Base-by-base conservation (phyloP, 2,797 vertebrate species). In the Moxostoma hubbsi region DNA sequence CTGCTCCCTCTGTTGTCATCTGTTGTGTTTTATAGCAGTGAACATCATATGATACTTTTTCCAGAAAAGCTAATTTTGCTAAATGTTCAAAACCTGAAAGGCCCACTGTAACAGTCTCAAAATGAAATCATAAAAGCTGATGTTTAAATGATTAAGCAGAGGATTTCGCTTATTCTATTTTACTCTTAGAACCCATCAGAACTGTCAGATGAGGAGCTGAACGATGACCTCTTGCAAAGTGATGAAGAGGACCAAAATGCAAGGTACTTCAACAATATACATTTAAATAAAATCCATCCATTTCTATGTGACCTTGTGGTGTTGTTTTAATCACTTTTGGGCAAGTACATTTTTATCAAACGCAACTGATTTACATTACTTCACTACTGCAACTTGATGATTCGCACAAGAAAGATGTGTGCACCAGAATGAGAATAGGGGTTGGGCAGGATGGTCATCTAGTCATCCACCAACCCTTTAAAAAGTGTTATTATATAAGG, bases 221-320 rank as follows among this genome's bases (percentile, higher is more conserved):
- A 98, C 59, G 98, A 99, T 79, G 97, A 98, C 90, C 97, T 99
- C 83, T 91, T 99, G 78, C 97, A 98, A 87, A 99, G 97, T 86
- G 98, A 99, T 80, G 98, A 98, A 18, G 97, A 99, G 87, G 97
- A 96, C 9, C 77, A 91, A 45, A 85, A 91, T 65, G 85, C 88
- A 9, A 89, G 89, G 94, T 94, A 84, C 47, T 11, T 36, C 12
- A 50, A 16, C 9, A 5, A 43, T 54, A 12, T 36, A 43, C 46
- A 1, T 36, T 10, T 36, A 36, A 64, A 45, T 64, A 46, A 53
- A 74, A 43, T 46, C 15, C 6, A 51, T 36, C 24, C 51, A 50
- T 43, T 12, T 69, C 1, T 15, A 9, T 36, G 24, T 43, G 12
- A 36, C 51, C 51, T 6, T 69, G 50, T 53, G 18, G 24, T 13